Base-by-base conservation (phyloP, 2,888 invertebrate genomes). In the Blastobasis lacticolella region DNA sequence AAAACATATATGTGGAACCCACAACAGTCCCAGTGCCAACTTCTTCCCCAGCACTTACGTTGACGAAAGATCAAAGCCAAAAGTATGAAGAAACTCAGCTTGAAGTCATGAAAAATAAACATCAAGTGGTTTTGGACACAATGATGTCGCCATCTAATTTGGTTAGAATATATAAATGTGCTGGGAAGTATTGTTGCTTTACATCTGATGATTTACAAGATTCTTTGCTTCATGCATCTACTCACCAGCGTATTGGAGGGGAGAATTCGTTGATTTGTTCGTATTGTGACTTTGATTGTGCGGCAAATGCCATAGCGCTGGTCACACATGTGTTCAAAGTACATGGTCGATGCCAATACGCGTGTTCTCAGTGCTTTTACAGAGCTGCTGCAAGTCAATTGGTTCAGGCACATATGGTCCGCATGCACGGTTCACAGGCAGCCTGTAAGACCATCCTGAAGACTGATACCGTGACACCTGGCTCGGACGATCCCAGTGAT, bases 311-410 rank as follows among this genome's bases (percentile, higher is more conserved):
- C 54, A 75, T 78, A 52, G 64, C 85, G 42, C 69, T 92, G 60
- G 83, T 89, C 45, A 75, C 80, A 49, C 94, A 94, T 67, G 88
- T 93, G 9, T 88, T 91, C 48, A 87, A 89, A 37, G 82, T 82
- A 41, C 94, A 94, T 63, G 89, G 88, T 0, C 77, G 84, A 50
- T 92, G 93, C 62, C 80, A 85, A 38, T 93, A 78, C 62, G 90
- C 91, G 38, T 94, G 94, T 63, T 81, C 78, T 4, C 86, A 90
- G 58, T 94, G 94, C 66, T 91, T 94, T 63, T 94, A 94, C 70
- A 82, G 94, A 48, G 91, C 92, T 0, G 77, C 89, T 0, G 80
- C 89, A 0, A 86, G 88, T 48, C 90, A 90, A 51, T 89, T 92
- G 48, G 91, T 94, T 0, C 82, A 88, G 10, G 77, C 90, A 5